Evolutionary conservation across 2,888 invertebrate species (phyloP).

Genomic region (Nineta flava): DNA sequence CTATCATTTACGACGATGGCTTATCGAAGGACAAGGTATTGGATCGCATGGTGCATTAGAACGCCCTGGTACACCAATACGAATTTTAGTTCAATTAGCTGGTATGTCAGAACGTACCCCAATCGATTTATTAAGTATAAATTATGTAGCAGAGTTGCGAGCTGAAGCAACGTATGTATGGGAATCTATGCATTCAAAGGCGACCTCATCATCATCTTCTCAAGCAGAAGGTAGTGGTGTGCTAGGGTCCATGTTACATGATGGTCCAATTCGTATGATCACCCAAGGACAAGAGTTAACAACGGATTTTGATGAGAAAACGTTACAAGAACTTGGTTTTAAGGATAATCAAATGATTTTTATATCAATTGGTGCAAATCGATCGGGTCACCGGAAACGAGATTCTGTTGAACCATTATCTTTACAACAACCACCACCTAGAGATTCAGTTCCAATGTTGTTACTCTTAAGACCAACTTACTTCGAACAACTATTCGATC

Average conservation of each 20-base stretch:
- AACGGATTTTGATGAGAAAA: constrained; percentile 83
- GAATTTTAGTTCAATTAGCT: constrained; percentile 75
- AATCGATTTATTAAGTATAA: constrained; percentile 66
- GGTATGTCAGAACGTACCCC: constrained; percentile 73
- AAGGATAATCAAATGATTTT: constrained; percentile 90
- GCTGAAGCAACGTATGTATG: constrained; percentile 96
- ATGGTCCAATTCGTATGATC: constrained; percentile 80
- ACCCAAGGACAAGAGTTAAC: constrained; percentile 88
- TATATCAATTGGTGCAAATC: constrained; percentile 71
- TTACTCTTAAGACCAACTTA: constrained; percentile 70
- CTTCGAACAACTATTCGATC: constrained; percentile 77
- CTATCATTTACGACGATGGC: constrained; percentile 79
- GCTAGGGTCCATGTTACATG: constrained; percentile 51
- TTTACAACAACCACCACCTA: constrained; percentile 70
- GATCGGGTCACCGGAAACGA: constrained; percentile 34
- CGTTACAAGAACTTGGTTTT: constrained; percentile 79
- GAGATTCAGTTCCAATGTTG: constrained; percentile 72
- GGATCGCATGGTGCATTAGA: constrained; percentile 55
- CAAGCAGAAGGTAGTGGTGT: constrained; percentile 20
- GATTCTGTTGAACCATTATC: constrained; percentile 72
- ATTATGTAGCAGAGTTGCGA: constrained; percentile 78
- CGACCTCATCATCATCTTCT: neutral
- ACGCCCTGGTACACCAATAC: constrained; percentile 46
- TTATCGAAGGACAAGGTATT: constrained; percentile 63
- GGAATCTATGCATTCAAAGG: constrained; percentile 37